A percentile compares a stretch with the other conserved stretches of the same genome.
These are phyloP conservation scores for Pelobates cultripes DNA, from an alignment of 2,797 vertebrate species.

Conservation along the genomic window DNA sequence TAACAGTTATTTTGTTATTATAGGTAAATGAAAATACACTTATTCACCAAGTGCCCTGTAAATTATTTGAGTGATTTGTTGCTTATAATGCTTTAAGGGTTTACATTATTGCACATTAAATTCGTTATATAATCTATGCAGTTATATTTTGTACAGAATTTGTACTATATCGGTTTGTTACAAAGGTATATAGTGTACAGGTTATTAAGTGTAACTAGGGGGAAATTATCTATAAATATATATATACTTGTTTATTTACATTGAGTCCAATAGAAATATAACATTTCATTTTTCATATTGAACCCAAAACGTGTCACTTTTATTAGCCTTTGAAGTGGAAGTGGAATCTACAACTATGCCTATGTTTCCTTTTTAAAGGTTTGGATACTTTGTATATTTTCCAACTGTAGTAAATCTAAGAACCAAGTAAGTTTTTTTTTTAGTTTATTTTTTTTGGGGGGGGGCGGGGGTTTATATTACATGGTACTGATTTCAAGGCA, in stretches of 20 bases:
- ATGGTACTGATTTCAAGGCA: too few species aligned
- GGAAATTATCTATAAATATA: neutral
- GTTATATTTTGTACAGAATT: slow-evolving; percentile 8
- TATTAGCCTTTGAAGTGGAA: too few species aligned
- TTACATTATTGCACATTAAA: slow-evolving; percentile 30
- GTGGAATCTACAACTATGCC: too few species aligned
- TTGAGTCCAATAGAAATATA: neutral
- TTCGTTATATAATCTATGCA: slow-evolving; percentile 27
- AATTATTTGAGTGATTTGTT: neutral
- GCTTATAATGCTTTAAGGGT: slow-evolving; percentile 28
- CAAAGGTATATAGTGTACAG: neutral
- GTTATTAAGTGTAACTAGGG: neutral
- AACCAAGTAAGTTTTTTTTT: too few species aligned
- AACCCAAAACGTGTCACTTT: neutral
- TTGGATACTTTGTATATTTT: neutral
- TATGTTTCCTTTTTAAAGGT: neutral
- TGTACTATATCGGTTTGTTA: neutral
- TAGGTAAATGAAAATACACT: neutral
- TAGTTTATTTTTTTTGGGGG: too few species aligned
- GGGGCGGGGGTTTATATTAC: too few species aligned
- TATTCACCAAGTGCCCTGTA: neutral
- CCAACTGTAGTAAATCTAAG: too few species aligned
- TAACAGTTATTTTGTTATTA: too few species aligned
- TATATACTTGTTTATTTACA: neutral
- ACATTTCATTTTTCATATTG: neutral